Base-by-base conservation (phyloP, 2,888 invertebrate species). In the Diarsia mendica region DNA sequence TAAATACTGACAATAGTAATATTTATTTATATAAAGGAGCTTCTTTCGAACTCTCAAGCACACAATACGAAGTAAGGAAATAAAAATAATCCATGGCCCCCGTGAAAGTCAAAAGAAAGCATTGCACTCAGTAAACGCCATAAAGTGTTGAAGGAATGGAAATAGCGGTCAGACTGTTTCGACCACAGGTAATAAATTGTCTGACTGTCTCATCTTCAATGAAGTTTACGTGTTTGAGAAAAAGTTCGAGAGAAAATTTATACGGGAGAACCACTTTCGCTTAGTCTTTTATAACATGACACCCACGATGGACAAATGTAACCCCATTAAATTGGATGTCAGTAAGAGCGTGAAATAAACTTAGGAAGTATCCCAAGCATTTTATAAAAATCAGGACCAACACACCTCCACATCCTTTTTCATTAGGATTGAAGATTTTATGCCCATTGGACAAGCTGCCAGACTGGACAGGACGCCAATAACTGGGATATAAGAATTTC, bases 71-170 rank as follows among this genome's bases (percentile, higher is more conserved):
- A n/a, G n/a, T 28, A 28, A 28, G 2, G 28, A 28, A 28, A 2
- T 28, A 28, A 28, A 1, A 28, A 28, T 2, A 70, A 61, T 3
- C 15, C 33, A 73, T 67, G 28, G 55, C 28, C 46, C 39, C 64
- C 5, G 67, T 15, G 82, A 86, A 86, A 86, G 85, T 64, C 13
- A 48, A 77, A 86, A 85, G 86, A 86, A 85, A 86, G 86, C 72
- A 73, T 53, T 11, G 48, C 13, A n/a, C 33, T 51, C 49, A 58
- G 18, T 49, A 69, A 67, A 68, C 33, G 63, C 33, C 65, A 60
- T 73, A 79, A 61, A 51, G 28, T 65, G 39, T 46, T 15, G 55
- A 82, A 66, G 60, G 66, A 74, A 67, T 67, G n/a, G n/a, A 48
- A 81, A 73, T 64, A 63, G 55, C 65, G 66, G 72, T 64, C 46